These are phyloP conservation scores for Lepidostoma basale DNA, from an alignment of 1,140 invertebrate species.

Conservation along the genomic window DNA sequence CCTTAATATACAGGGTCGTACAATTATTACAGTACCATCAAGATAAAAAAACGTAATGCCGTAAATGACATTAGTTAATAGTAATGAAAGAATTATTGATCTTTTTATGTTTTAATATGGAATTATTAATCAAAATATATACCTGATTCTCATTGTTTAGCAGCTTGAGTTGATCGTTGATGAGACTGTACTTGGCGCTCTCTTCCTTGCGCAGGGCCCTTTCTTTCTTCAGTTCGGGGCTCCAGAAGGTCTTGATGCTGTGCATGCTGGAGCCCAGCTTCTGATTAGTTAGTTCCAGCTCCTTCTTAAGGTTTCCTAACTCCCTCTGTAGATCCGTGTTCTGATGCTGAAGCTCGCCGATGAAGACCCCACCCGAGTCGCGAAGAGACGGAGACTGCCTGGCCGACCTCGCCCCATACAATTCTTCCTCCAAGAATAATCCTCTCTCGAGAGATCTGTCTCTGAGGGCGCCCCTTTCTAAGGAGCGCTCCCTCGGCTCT, in stretches of 20 bases:
- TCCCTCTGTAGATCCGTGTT: slow-evolving; percentile 96
- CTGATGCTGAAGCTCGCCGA: slow-evolving; percentile 93
- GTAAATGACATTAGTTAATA: too few species aligned
- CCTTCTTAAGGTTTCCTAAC: slow-evolving; percentile 93
- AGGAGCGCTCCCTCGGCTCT: slow-evolving; percentile 68
- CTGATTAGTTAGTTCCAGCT: slow-evolving; percentile 96
- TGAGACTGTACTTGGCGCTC: slow-evolving; percentile 94
- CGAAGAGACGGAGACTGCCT: slow-evolving; percentile 74
- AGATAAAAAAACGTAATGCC: too few species aligned
- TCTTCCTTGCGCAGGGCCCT: slow-evolving; percentile 95
- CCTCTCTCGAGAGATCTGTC: slow-evolving; percentile 69
- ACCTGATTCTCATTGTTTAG: slow-evolving; percentile 98
- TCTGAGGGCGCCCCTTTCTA: slow-evolving; percentile 49
- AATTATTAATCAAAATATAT: slow-evolving; percentile 46
- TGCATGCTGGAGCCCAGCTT: slow-evolving; percentile 99
- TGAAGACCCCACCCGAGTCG: slow-evolving; percentile 65
- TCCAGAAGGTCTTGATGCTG: slow-evolving; percentile 99
- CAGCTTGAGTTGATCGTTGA: slow-evolving; percentile 96
- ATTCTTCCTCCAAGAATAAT: slow-evolving; percentile 75
- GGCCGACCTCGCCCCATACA: slow-evolving; percentile 73
- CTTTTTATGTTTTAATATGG: neutral
- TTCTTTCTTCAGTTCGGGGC: slow-evolving; percentile 98
- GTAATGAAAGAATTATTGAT: too few species aligned
- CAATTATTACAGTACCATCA: too few species aligned
- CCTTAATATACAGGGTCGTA: too few species aligned